Evolutionary conservation across 2,113 vertebrate genomes (phyloP).

Genomic region (Ornithorhynchus anatinus): DNA sequence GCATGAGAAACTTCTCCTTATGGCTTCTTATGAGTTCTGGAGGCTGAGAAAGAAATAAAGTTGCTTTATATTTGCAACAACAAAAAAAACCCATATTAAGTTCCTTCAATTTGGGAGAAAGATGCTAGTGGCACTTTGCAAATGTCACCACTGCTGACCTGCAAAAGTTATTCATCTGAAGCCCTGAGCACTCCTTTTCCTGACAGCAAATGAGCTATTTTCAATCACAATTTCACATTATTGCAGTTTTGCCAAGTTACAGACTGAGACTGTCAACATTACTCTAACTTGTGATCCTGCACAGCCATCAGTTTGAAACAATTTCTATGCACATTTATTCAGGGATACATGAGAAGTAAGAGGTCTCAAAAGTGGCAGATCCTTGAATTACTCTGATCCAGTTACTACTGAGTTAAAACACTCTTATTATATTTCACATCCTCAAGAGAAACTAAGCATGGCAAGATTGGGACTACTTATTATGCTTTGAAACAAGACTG

Average conservation of each 20-base stretch:
- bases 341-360: conserved; percentile 27
- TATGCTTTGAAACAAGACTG: conserved; percentile 45
- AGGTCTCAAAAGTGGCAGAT: conserved; percentile 40
- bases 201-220: conserved; percentile 52
- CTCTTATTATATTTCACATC: conserved; percentile 55
- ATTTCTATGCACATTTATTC: conserved; percentile 68
- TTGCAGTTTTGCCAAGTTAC: conserved; percentile 41
- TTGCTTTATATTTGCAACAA: conserved; percentile 36
- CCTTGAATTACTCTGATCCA: conserved; percentile 49
- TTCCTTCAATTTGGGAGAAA: conserved; percentile 40
- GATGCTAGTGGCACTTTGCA: conserved; percentile 47
- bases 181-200: conserved; percentile 24
- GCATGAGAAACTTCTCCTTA: conserved; percentile 64
- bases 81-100: conserved; percentile 36
- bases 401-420: conserved; percentile 57
- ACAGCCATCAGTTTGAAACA: conserved; percentile 65
- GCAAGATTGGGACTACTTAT: conserved; percentile 63
- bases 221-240: conserved; percentile 20
- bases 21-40: conserved; percentile 60
- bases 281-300: conserved; percentile 59
- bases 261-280: conserved; percentile 54
- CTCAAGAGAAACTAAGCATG: conserved; percentile 55
- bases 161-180: conserved; percentile 32
- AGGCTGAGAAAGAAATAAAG: conserved; percentile 64
- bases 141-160: conserved; percentile 45